Percentiles rank a stretch among this genome's conserved stretches.
Evolutionary conservation across 2,888 invertebrate genomes (phyloP).

Genomic region (Leucozona laternaria): DNA sequence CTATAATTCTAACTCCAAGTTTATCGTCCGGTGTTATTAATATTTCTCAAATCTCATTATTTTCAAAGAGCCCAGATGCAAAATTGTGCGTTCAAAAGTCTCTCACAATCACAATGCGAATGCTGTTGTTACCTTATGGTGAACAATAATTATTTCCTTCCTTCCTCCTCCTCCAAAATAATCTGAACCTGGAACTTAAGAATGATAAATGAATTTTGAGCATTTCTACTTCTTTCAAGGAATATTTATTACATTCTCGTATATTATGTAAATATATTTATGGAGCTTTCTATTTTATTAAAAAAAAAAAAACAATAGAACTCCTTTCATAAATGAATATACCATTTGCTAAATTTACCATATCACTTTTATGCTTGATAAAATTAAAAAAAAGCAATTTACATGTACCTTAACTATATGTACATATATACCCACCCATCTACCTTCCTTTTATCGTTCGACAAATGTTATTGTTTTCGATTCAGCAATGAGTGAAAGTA

Average conservation of each 20-base stretch:
- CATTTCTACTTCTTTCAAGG: background rate
- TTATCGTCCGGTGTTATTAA: too few species aligned
- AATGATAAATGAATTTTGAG: background rate
- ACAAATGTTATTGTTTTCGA: conserved; percentile 74
- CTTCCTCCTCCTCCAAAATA: too few species aligned
- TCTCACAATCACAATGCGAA: too few species aligned
- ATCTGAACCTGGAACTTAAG: too few species aligned
- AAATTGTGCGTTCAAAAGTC: too few species aligned
- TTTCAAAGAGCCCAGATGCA: too few species aligned
- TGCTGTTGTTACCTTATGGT: too few species aligned
- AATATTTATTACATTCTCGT: too few species aligned
- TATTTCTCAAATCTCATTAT: too few species aligned
- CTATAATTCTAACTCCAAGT: too few species aligned
- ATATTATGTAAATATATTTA: too few species aligned
- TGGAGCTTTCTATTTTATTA: conserved; percentile 15
- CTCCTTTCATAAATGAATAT: background rate
- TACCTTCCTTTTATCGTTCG: conserved; percentile 48
- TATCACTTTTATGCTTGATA: conserved; percentile 51
- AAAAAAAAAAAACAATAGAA: background rate
- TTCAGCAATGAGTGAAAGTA: conserved; percentile 37
- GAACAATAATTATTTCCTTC: too few species aligned
- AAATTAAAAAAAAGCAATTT: conserved; percentile 53
- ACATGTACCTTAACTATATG: background rate
- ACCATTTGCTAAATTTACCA: conserved; percentile 63
- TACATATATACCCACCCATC: background rate